Evolutionary conservation across 1,140 invertebrate genomes (phyloP), one percentile per base, ranked within the genome.

Genomic region (Drosophila kanapiae): DNA sequence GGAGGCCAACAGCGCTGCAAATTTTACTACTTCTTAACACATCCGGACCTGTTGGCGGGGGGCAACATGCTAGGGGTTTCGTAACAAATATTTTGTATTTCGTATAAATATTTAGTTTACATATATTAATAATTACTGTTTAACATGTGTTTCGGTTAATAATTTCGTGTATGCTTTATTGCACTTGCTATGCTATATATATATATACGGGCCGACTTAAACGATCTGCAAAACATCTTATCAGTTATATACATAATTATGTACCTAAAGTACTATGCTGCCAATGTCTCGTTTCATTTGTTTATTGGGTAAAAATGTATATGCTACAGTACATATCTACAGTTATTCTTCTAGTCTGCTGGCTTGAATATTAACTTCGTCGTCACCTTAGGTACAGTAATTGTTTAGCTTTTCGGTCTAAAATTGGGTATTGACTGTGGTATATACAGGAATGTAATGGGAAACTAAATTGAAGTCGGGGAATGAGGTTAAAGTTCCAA

Each of bases 251-350:
- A 78, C 75, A 78, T 60, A 56, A 69, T 58, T 45, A 53, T 60
- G 70, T 80, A 75, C 35, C 77, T 62, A 74, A 54, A 42, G 51
- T 58, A 48, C 57, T 64, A 76, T 80, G 59, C 59, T 80, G 59
- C 59, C 77, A 71, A 42, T 79, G 49, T 58, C n/a, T 80, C 29
- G 42, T 38, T 60, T 80, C 42, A 29, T 40, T 16, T 23, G 1
- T 23, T 29, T 51, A 47, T 64, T 69, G 78, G 51, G 60, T 80
- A 80, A 84, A 84, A 90, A 48, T 67, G 33, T 90, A 69, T 78
- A 80, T 83, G 63, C 85, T 90, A 91, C 78, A 90, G 61, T 90
- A 91, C 75, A 91, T 90, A 90, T 90, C 85, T 90, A 90, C 86
- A 88, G 54, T 81, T 81, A 85, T 85, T 33, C 68, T 51, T 69